Conservation (phyloP, 2,888 invertebrate genomes). For the Ernsta delagoae region DNA sequence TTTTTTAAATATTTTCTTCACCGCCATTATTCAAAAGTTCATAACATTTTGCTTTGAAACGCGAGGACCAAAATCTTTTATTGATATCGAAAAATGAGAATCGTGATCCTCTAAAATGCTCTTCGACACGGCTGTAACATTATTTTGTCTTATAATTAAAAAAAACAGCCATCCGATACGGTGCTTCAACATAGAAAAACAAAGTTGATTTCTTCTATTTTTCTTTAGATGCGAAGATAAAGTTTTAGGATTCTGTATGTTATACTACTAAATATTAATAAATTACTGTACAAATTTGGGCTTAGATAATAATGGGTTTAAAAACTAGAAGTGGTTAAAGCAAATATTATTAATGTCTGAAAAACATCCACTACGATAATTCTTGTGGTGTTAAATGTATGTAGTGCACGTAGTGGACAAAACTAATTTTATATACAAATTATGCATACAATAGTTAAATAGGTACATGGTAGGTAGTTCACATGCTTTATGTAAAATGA, state of each 20-base stretch:
- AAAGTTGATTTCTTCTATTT: conserved; percentile 55
- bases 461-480: too few relatives aligned
- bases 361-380: too few relatives aligned
- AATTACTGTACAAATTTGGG: too few relatives aligned
- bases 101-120: conserved; percentile 65
- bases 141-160: conserved; percentile 69
- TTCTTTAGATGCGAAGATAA: conserved; percentile 34
- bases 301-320: too few relatives aligned
- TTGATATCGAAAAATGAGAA: conserved; percentile 76
- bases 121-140: conserved; percentile 57
- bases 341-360: too few relatives aligned
- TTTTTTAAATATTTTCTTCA: conserved; percentile 73
- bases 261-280: too few relatives aligned
- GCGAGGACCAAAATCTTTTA: conserved; percentile 71
- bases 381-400: too few relatives aligned
- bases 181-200: conserved; percentile 50
- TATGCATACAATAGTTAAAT: too few relatives aligned
- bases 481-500: too few relatives aligned
- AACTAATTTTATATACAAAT: too few relatives aligned
- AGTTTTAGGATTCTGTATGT: not conserved
- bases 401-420: too few relatives aligned
- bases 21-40: conserved; percentile 82
- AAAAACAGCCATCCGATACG: conserved; percentile 49
- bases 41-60: conserved; percentile 76
- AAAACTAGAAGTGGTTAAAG: too few relatives aligned